Evolutionary conservation across 1,140 invertebrate species (phyloP).

Genomic region (Acromyrmex heyeri): DNA sequence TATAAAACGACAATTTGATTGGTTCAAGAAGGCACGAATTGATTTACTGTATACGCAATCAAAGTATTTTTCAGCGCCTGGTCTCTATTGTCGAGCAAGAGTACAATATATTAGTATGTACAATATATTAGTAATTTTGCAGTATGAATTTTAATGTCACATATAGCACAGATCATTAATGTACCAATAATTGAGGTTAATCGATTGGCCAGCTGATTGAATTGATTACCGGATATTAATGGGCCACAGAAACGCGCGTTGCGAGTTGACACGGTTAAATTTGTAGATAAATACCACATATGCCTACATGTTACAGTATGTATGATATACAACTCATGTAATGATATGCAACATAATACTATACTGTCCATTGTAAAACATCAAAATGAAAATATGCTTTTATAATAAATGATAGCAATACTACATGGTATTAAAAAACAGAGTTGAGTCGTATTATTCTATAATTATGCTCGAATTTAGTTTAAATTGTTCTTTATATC

Average conservation of each 20-base stretch:
- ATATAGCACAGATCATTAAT: conserved; percentile 65
- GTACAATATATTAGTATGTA: conserved; percentile 18
- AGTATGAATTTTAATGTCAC: conserved; percentile 60
- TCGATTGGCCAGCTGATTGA: conserved; percentile 64
- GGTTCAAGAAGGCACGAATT: not conserved
- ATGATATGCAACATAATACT: conserved; percentile 25
- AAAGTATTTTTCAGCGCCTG: conserved; percentile 44
- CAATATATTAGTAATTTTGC: conserved; percentile 31
- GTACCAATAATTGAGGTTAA: conserved; percentile 68
- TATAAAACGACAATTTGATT: not conserved
- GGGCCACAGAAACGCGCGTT: conserved; percentile 44
- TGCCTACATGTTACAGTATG: not conserved
- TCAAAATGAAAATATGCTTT: conserved; percentile 55
- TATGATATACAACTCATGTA: not conserved
- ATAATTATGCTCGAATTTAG: not conserved
- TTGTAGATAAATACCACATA: conserved; percentile 63
- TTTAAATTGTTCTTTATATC: not conserved
- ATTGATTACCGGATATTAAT: conserved; percentile 73
- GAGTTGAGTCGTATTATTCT: not conserved
- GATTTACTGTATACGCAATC: not conserved
- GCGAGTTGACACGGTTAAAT: conserved; percentile 65
- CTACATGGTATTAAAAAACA: conserved; percentile 20
- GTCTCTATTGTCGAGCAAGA: conserved; percentile 29
- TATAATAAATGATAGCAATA: not conserved
- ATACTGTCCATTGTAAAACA: conserved; percentile 17